Conservation (phyloP, 2,888 invertebrate genomes). For the Eupithecia insigniata region DNA sequence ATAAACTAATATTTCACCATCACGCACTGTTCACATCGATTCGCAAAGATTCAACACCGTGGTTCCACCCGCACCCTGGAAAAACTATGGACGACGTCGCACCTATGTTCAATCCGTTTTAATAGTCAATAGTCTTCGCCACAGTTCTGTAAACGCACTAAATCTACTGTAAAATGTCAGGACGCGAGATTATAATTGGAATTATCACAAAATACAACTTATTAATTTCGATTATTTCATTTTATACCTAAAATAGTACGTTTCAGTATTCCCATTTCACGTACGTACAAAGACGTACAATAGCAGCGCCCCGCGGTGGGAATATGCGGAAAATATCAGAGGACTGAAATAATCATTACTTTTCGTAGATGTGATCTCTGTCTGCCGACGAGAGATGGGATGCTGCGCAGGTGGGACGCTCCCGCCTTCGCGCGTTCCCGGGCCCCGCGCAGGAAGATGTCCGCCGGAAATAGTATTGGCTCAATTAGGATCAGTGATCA, state of each 20-base stretch:
- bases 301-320: slow-evolving; percentile 73
- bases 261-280: slow-evolving; percentile 71
- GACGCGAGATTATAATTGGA: slow-evolving; percentile 32
- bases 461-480: slow-evolving; percentile 75
- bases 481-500: slow-evolving; percentile 64
- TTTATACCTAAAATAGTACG: slow-evolving; percentile 68
- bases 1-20: slow-evolving; percentile 26
- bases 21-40: slow-evolving; percentile 35
- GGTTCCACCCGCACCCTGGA: slow-evolving; percentile 57
- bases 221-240: slow-evolving; percentile 63
- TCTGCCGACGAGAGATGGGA: slow-evolving; percentile 62
- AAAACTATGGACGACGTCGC: slow-evolving; percentile 61
- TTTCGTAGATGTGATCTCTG: slow-evolving; percentile 81
- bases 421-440: slow-evolving; percentile 72
- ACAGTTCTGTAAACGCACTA: slow-evolving; percentile 11
- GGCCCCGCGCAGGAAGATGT: slow-evolving; percentile 78
- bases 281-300: slow-evolving; percentile 72
- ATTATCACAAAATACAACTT: slow-evolving; percentile 46
- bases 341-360: slow-evolving; percentile 85
- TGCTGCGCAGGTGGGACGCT: slow-evolving; percentile 76
- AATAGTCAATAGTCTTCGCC: neutral
- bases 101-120: slow-evolving; percentile 23
- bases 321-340: slow-evolving; percentile 75
- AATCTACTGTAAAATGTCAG: slow-evolving; percentile 27
- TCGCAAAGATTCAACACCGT: slow-evolving; percentile 32